Percentiles rank a stretch among this genome's conserved stretches.
phyloP scores from a whole-genome alignment of 2,113 vertebrate genomes.

The Piprites chloris region DNA sequence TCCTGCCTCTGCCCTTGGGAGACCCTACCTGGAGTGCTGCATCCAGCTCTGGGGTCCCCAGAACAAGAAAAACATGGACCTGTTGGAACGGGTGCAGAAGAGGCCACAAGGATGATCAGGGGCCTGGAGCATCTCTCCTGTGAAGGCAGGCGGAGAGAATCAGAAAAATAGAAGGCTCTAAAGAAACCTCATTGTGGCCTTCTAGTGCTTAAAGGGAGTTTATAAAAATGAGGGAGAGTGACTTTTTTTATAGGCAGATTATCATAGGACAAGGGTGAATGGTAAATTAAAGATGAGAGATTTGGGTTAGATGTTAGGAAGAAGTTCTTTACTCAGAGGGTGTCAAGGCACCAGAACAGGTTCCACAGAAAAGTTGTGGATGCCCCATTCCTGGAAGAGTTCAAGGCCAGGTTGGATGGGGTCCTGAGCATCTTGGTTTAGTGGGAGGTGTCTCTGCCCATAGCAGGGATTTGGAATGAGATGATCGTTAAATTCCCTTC shows the following conservation, averaged over 20 bases:
- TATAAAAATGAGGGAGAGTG: background rate
- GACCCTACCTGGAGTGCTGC: background rate
- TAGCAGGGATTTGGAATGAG: background rate
- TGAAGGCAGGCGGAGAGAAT: background rate
- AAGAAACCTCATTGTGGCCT: background rate
- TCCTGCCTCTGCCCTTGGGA: background rate
- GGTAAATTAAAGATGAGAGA: background rate
- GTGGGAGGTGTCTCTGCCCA: background rate
- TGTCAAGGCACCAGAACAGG: background rate
- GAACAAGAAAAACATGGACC: background rate
- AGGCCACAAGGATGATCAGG: background rate
- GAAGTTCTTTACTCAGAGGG: background rate
- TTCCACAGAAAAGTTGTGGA: background rate
- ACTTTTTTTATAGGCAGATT: background rate
- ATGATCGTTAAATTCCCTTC: background rate
- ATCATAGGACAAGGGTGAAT: background rate
- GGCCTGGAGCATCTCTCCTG: background rate
- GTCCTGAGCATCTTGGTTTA: background rate
- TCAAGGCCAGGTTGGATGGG: background rate
- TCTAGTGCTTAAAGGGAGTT: background rate
- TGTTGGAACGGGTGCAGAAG: background rate
- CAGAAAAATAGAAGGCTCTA: background rate
- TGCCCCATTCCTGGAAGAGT: background rate
- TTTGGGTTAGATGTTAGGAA: background rate
- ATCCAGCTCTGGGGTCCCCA: background rate